A percentile compares a stretch with the other conserved stretches of the same genome.
Evolutionary conservation across 2,113 vertebrate genomes (phyloP).

Genomic region (Pseudorhombus dupliciocellatus): DNA sequence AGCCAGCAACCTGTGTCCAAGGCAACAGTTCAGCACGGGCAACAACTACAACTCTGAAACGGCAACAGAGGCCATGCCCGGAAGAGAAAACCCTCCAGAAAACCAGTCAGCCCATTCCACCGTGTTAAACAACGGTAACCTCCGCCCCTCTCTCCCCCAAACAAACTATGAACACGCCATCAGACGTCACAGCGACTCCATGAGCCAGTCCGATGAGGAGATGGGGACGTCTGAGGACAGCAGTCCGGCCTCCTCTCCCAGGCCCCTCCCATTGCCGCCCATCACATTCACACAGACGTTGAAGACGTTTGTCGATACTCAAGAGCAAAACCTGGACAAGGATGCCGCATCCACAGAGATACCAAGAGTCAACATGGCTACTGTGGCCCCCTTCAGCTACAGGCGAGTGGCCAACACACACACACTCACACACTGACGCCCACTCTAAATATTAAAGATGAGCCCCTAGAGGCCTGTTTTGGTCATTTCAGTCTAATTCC

Average conservation of each 20-base stretch:
- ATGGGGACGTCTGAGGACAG: slow-evolving; percentile 79
- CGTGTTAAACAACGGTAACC: slow-evolving; percentile 63
- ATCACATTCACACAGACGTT: slow-evolving; percentile 27
- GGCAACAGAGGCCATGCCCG: not conserved
- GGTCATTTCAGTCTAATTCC: slow-evolving; percentile 29
- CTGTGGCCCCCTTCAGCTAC: slow-evolving; percentile 81
- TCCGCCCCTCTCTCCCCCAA: slow-evolving; percentile 11
- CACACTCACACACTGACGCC: not conserved
- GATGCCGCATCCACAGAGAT: slow-evolving; percentile 44
- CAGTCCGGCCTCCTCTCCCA: slow-evolving; percentile 67
- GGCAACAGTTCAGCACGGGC: slow-evolving; percentile 36
- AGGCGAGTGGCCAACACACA: slow-evolving; percentile 52
- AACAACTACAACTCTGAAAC: slow-evolving; percentile 52
- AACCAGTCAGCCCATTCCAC: slow-evolving; percentile 11
- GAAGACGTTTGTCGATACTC: not conserved
- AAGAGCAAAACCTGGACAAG: slow-evolving; percentile 11
- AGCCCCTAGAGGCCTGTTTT: slow-evolving; percentile 14
- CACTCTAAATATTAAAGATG: slow-evolving; percentile 4
- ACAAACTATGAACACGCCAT: not conserved
- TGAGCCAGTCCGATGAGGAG: slow-evolving; percentile 81
- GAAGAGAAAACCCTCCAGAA: slow-evolving; percentile 27
- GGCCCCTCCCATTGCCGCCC: slow-evolving; percentile 21
- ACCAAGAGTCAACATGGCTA: slow-evolving; percentile 78
- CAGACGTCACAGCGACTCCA: slow-evolving; percentile 51
- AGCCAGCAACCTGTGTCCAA: slow-evolving; percentile 38